Conservation (phyloP, 2,888 invertebrate species). For the Apocheima hispidaria region DNA sequence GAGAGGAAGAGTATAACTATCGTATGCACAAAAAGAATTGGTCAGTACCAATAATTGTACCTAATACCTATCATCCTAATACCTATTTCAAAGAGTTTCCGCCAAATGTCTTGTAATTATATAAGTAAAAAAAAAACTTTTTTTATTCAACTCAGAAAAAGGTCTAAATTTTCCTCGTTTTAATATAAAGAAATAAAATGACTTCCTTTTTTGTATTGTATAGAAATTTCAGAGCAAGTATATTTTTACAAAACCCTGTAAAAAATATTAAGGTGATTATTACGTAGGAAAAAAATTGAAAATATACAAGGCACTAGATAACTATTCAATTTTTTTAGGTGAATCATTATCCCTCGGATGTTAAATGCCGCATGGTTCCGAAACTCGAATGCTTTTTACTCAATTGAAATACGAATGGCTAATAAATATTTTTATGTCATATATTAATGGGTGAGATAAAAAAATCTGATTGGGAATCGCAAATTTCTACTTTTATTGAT, state of each 20-base stretch:
- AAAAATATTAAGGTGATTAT: not conserved
- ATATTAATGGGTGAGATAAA: constrained; percentile 46
- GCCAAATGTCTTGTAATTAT: not conserved
- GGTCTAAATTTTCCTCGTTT: too few relatives aligned
- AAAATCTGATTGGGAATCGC: constrained; percentile 52
- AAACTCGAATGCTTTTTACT: constrained; percentile 40
- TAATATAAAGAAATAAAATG: not conserved
- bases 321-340: not conserved
- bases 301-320: not conserved
- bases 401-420: constrained; percentile 41
- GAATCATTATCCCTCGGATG: not conserved
- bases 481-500: constrained; percentile 53
- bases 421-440: constrained; percentile 41
- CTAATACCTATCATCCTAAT: not conserved
- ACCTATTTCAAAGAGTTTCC: not conserved
- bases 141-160: not conserved
- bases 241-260: not conserved
- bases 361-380: constrained; percentile 18
- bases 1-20: too few relatives aligned
- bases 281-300: not conserved
- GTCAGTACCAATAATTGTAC: too few relatives aligned
- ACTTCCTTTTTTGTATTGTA: too few relatives aligned
- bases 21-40: not conserved
- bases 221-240: too few relatives aligned
- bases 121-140: too few relatives aligned